Evolutionary conservation across 1,140 invertebrate species (phyloP).

Genomic region (Cyrtorhinus lividipennis): DNA sequence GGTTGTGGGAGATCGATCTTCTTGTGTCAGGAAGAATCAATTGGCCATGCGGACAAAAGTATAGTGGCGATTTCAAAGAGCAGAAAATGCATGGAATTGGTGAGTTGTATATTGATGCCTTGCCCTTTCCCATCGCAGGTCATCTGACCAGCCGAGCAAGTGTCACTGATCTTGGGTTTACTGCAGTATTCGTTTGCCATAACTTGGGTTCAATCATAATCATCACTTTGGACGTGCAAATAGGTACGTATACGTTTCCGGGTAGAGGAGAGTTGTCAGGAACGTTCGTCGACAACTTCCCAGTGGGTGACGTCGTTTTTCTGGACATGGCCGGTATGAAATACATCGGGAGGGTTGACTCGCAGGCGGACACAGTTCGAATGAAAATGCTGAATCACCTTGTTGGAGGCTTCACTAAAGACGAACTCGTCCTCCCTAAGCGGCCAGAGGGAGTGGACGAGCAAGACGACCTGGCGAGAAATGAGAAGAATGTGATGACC

Average conservation of each 20-base stretch:
- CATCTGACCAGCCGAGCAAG: no score
- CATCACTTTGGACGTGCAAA: not conserved
- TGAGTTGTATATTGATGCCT: not conserved
- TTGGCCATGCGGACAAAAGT: slow-evolving; percentile 5
- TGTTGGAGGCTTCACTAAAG: not conserved
- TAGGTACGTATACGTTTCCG: not conserved
- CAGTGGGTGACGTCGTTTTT: not conserved
- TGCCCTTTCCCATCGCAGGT: no score
- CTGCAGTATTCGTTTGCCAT: no score
- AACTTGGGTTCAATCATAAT: not conserved
- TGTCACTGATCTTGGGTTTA: no score
- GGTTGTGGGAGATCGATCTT: not conserved
- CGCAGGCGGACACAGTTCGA: not conserved
- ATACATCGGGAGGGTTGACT: not conserved
- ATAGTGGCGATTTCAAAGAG: not conserved
- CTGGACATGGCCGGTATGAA: slow-evolving; percentile 3
- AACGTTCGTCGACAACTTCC: not conserved
- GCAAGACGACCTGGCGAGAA: not conserved
- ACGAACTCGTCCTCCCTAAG: not conserved
- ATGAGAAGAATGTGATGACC: not conserved
- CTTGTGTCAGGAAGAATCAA: not conserved
- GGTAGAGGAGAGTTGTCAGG: not conserved
- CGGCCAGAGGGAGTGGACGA: not conserved
- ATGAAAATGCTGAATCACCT: not conserved
- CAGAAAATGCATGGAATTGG: not conserved